Conservation (phyloP, 2,888 invertebrate genomes). For the Dilophus febrilis region DNA sequence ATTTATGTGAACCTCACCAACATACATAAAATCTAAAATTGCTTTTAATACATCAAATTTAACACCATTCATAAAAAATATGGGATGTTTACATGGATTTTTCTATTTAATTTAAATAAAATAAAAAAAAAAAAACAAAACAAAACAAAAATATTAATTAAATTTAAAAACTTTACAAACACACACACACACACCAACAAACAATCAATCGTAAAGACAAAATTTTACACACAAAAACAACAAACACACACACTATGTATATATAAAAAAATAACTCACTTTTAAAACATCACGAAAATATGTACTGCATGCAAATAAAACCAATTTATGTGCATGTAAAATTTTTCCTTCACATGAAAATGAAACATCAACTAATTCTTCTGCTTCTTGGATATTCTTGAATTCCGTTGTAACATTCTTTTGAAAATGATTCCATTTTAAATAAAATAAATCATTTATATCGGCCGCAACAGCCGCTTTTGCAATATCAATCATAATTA, state of each 20-base stretch:
- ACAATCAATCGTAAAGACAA: no score
- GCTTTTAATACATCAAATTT: constrained; percentile 10
- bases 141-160: no score
- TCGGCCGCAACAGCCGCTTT: background rate
- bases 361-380: constrained; percentile 10
- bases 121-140: no score
- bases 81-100: constrained; percentile 8
- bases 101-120: no score
- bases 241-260: no score
- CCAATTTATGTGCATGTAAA: constrained; percentile 10
- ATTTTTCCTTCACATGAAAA: constrained; percentile 11
- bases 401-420: constrained; percentile 8
- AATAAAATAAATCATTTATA: constrained; percentile 6
- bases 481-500: background rate
- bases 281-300: constrained; percentile 9
- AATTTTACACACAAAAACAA: no score
- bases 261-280: constrained; percentile 1
- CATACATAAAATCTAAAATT: constrained; percentile 11
- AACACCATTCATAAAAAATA: constrained; percentile 11
- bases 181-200: no score
- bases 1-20: constrained; percentile 11
- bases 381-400: constrained; percentile 8
- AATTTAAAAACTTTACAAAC: no score
- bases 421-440: constrained; percentile 11
- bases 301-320: constrained; percentile 10